Evolutionary conservation across 2,888 invertebrate species (phyloP).

Genomic region (Chydorus sphaericus): DNA sequence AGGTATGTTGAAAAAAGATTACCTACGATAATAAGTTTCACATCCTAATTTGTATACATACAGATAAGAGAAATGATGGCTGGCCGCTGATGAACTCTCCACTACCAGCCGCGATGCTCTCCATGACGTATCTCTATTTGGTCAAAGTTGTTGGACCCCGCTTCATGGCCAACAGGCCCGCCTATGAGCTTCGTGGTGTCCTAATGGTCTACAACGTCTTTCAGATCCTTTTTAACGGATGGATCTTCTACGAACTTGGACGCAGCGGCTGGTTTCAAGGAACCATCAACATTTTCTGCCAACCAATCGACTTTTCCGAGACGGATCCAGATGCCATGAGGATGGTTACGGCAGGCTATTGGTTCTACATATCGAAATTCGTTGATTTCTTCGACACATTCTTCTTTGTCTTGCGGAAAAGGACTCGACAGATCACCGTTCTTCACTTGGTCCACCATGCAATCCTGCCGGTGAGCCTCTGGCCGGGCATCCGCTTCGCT

Average conservation of each 20-base stretch:
- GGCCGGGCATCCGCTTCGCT: not conserved
- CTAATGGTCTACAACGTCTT: not conserved
- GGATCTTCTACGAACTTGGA: not conserved
- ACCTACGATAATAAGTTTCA: too few relatives aligned
- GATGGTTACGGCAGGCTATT: not conserved
- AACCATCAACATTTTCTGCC: not conserved
- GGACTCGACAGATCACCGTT: not conserved
- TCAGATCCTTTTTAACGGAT: not conserved
- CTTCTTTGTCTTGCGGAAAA: not conserved
- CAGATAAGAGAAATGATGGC: not conserved
- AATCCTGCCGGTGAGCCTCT: not conserved
- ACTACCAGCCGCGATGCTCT: not conserved
- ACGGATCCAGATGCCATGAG: not conserved
- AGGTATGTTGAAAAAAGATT: too few relatives aligned
- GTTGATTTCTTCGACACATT: not conserved
- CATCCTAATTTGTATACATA: too few relatives aligned
- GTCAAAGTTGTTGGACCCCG: not conserved
- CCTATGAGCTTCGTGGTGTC: not conserved
- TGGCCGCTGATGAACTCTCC: constrained; percentile 1
- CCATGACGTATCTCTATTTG: not conserved
- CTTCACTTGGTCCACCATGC: not conserved
- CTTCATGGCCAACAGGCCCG: not conserved
- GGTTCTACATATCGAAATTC: not conserved
- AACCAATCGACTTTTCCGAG: not conserved
- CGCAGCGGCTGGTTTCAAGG: not conserved